Conservation (phyloP, 2,888 invertebrate genomes). For the Linnaemya tessellans region DNA sequence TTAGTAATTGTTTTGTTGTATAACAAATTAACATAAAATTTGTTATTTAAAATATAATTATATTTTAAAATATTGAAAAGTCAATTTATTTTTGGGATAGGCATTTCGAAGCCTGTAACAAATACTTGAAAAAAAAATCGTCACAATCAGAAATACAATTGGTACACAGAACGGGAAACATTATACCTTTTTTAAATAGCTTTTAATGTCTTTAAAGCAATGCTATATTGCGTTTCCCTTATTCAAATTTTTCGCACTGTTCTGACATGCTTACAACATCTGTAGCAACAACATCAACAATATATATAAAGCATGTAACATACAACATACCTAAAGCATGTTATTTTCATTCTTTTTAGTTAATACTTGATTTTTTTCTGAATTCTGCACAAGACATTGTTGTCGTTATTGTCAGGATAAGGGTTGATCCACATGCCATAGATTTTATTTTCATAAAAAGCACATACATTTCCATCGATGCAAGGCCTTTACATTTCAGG, state of each 20-base stretch:
- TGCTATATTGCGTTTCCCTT: background rate
- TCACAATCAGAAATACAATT: no score
- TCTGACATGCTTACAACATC: slow-evolving; percentile 16
- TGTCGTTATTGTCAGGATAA: slow-evolving; percentile 69
- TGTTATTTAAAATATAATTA: no score
- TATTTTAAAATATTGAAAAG: no score
- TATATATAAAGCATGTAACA: background rate
- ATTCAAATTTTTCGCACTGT: slow-evolving; percentile 22
- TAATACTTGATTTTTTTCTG: slow-evolving; percentile 51
- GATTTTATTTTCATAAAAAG: slow-evolving; percentile 33
- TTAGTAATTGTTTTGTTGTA: no score
- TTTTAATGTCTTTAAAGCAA: background rate
- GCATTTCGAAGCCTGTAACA: no score
- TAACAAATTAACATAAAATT: no score
- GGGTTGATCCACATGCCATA: slow-evolving; percentile 65
- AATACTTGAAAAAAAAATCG: no score
- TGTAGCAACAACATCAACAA: slow-evolving; percentile 6
- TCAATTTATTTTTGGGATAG: no score
- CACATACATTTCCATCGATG: background rate
- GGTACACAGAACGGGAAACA: no score
- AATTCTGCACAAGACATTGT: slow-evolving; percentile 64
- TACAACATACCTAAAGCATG: slow-evolving; percentile 63
- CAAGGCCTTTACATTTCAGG: background rate
- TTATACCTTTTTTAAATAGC: background rate
- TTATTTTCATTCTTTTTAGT: slow-evolving; percentile 62